Conservation (phyloP, 2,797 vertebrate genomes). For the Brachyalestes nurse region DNA sequence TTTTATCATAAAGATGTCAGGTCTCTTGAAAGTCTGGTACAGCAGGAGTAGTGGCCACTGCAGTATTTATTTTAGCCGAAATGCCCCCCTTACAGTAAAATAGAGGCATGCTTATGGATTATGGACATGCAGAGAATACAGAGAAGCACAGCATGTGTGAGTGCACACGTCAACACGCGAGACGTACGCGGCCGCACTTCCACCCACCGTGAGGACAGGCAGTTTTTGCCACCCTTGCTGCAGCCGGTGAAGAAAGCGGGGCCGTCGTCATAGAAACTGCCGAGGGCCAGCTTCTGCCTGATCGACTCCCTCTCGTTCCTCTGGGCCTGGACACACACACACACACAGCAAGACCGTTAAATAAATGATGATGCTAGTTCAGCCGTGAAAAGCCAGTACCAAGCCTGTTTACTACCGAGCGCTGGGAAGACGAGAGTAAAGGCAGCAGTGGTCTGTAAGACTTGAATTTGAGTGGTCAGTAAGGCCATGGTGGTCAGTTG, state of each 20-base stretch:
- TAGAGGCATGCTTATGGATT: no score
- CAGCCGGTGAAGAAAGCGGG: conserved; percentile 95
- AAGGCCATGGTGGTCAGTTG: background rate
- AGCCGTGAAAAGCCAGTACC: background rate
- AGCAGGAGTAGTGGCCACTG: no score
- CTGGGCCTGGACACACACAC: conserved; percentile 83
- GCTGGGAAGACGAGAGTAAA: background rate
- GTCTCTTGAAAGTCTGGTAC: no score
- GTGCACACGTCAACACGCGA: conserved; percentile 9
- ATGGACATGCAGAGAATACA: no score
- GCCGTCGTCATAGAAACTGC: conserved; percentile 98
- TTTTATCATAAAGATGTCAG: no score
- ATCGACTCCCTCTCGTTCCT: conserved; percentile 98
- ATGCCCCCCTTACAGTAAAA: background rate
- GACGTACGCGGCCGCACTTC: conserved; percentile 19
- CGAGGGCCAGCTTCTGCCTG: conserved; percentile 96
- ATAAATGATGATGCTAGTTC: conserved; percentile 26
- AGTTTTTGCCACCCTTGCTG: conserved; percentile 93
- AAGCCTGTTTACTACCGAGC: background rate
- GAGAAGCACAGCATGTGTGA: background rate
- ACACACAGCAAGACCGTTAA: conserved; percentile 1
- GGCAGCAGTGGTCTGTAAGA: background rate
- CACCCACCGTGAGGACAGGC: conserved; percentile 89
- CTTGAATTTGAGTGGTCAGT: conserved; percentile 1
- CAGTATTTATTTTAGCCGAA: background rate